Base-by-base conservation (phyloP, 2,113 vertebrate genomes). In the Chitala chitala region DNA sequence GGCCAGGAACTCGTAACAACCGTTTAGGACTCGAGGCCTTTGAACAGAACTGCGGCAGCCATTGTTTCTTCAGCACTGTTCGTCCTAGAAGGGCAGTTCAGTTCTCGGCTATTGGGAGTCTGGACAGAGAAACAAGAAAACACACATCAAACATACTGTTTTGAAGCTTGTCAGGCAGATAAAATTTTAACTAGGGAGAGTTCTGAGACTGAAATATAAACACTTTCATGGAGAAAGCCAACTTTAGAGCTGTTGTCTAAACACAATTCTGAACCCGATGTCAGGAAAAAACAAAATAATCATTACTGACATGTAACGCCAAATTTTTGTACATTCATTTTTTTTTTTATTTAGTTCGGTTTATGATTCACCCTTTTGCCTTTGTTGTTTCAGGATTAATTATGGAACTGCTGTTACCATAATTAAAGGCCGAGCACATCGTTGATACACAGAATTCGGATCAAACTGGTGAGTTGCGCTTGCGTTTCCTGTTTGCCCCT, bases 381-480 rank as follows among this genome's bases (percentile, higher is more conserved):
- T 59, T 81, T 66, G 54, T 73, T 76, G 3, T 55, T 54, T 10
- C 64, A 91, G 90, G 85, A 86, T 85, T 85, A 90, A 87, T 85
- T 87, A 88, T 90, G 89, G 80, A 63, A 84, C 78, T 81, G 78
- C 84, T 81, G 84, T 78, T 71, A 73, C 84, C 78, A 8, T 87
- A 87, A 82, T 81, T 76, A 69, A 82, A 76, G 83, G 72, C 79
- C 80, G 75, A 84, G 51, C 72, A 69, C 20, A 38, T 10, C 20
- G 12, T 53, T 6, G 29, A 29, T 42, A n/a, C 75, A 80, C 80
- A 86, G 81, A 89, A 87, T 80, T 84, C 81, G 79, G 74, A 63
- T 56, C 24, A 84, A 83, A 80, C 80, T 81, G 87, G 90, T 91
- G 78, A 90, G 90, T 90, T 71, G 77, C 79, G 74, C 73, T 46